A percentile compares a stretch with the other conserved stretches of the same genome.
These are phyloP conservation scores for Ceuthmochares aereus DNA, from an alignment of 2,113 vertebrate genomes.

Conservation along the genomic window DNA sequence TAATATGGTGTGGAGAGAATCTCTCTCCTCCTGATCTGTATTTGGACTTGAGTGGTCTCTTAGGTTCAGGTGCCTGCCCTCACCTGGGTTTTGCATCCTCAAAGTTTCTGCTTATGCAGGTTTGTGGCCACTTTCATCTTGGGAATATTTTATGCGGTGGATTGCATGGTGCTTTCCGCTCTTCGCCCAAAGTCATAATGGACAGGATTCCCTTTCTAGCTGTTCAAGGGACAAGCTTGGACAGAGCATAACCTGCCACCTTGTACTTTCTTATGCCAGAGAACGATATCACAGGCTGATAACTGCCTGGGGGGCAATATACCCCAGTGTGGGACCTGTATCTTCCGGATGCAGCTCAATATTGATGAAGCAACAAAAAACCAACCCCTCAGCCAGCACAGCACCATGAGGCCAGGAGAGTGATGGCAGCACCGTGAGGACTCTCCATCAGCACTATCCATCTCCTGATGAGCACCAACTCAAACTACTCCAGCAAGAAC, in stretches of 20 bases:
- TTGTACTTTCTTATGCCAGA: not conserved
- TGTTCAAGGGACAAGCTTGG: not conserved
- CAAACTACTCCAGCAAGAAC: rapidly evolving
- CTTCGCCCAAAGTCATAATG: not conserved
- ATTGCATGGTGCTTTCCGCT: rapidly evolving
- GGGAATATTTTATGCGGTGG: not conserved
- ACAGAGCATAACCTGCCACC: not conserved
- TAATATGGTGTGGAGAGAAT: not conserved
- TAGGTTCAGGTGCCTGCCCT: not conserved
- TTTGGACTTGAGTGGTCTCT: not conserved
- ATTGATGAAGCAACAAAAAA: rapidly evolving
- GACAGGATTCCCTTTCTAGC: not conserved
- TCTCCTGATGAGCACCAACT: not conserved
- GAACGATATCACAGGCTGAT: not conserved
- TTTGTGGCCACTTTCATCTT: rapidly evolving
- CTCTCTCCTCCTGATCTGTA: not conserved
- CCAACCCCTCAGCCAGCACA: not conserved
- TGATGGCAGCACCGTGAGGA: not conserved
- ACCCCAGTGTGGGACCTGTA: not conserved
- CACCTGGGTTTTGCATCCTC: not conserved
- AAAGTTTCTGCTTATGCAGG: rapidly evolving
- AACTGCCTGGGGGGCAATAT: not conserved
- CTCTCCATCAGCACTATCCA: not conserved
- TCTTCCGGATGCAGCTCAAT: not conserved
- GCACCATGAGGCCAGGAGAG: not conserved